Percentiles rank a stretch among this genome's conserved stretches.
These are phyloP conservation scores for Acleris literana DNA, from an alignment of 2,888 invertebrate genomes.

Conservation along the genomic window DNA sequence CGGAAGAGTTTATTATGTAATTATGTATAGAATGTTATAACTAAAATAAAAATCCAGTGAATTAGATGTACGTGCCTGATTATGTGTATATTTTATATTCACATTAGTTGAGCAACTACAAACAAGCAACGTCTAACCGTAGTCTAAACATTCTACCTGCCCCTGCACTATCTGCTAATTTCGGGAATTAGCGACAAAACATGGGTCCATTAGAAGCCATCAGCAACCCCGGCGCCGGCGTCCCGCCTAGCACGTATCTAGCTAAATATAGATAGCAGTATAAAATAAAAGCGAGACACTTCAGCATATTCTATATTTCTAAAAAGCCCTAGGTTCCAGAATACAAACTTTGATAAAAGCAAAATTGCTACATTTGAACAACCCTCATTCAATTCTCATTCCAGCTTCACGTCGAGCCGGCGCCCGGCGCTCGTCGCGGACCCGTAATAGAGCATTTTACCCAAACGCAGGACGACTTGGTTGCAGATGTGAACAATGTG, in stretches of 20 bases:
- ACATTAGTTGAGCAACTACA: too few relatives aligned
- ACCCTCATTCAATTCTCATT: not conserved
- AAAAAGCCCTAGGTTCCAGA: too few relatives aligned
- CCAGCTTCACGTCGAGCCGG: not conserved
- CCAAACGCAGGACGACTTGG: conserved; percentile 6
- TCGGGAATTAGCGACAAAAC: conserved; percentile 6
- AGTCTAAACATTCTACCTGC: too few relatives aligned
- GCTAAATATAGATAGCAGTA: too few relatives aligned
- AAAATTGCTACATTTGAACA: not conserved
- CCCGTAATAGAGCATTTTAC: conserved; percentile 15
- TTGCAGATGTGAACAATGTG: conserved; percentile 15
- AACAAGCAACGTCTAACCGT: too few relatives aligned
- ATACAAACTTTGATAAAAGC: not conserved
- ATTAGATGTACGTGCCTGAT: too few relatives aligned
- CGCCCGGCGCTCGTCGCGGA: not conserved
- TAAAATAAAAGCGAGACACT: too few relatives aligned
- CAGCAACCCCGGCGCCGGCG: not conserved
- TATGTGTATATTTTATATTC: too few relatives aligned
- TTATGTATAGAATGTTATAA: too few relatives aligned
- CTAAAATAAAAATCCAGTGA: too few relatives aligned
- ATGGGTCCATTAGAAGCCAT: conserved; percentile 1
- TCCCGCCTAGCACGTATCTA: conserved; percentile 15
- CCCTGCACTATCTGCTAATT: not conserved
- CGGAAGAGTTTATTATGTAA: too few relatives aligned
- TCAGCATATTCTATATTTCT: too few relatives aligned